Evolutionary conservation across 2,797 vertebrate species (phyloP).

Genomic region (Chromobotia macracanthus): DNA sequence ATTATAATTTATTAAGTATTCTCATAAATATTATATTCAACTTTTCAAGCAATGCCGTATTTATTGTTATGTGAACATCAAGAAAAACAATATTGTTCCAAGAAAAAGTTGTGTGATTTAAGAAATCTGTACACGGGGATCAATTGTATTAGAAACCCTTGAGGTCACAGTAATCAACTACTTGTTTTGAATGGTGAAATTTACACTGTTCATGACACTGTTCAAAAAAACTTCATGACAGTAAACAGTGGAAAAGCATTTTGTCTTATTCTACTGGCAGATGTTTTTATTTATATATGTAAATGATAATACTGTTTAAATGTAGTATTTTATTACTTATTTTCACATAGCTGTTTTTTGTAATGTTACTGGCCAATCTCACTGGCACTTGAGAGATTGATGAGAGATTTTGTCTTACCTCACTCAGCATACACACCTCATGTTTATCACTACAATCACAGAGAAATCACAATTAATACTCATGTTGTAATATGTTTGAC

Average conservation of each 20-base stretch:
- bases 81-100: no score
- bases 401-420: slow-evolving; percentile 65
- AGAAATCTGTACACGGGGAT: neutral
- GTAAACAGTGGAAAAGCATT: no score
- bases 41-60: no score
- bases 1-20: no score
- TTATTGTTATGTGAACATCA: no score
- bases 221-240: neutral
- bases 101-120: no score
- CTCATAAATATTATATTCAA: no score
- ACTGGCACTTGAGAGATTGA: neutral
- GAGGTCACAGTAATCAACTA: neutral
- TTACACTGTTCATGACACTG: no score
- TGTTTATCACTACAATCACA: slow-evolving; percentile 61
- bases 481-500: neutral
- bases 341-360: neutral
- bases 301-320: neutral
- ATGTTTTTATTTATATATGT: no score
- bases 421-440: slow-evolving; percentile 64
- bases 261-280: no score
- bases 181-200: neutral
- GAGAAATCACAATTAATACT: neutral
- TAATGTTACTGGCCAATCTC: neutral
- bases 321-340: neutral
- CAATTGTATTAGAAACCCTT: neutral